Conservation (phyloP, 2,888 invertebrate species). For the Gerosis bhagava region DNA sequence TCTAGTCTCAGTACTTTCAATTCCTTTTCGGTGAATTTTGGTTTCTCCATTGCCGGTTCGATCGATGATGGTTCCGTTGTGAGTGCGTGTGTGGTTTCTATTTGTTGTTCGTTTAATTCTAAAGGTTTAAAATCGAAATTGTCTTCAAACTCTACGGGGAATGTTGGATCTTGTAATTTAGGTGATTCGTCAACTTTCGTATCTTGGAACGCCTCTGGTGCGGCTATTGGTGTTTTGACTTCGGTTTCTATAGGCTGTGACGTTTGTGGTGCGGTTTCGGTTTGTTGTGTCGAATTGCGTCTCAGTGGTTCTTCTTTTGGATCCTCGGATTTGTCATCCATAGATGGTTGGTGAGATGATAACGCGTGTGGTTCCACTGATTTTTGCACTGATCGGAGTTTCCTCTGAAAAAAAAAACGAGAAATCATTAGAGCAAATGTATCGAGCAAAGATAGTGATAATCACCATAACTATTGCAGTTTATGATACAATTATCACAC, state of each 20-base stretch:
- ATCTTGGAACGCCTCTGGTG: conserved; percentile 34
- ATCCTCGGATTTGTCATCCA: conserved; percentile 67
- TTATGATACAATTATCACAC: too few relatives aligned
- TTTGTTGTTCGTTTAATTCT: conserved; percentile 46
- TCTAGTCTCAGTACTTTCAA: conserved; percentile 81
- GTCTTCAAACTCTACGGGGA: conserved; percentile 60
- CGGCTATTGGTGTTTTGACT: conserved; percentile 27
- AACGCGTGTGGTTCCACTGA: conserved; percentile 73
- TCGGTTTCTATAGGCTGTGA: conserved; percentile 25
- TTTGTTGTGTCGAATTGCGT: conserved; percentile 43
- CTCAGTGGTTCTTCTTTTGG: conserved; percentile 36
- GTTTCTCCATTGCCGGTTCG: conserved; percentile 55
- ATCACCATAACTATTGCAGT: too few relatives aligned
- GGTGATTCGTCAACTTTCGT: conserved; percentile 39
- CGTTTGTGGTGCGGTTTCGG: conserved; percentile 8
- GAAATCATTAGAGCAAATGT: too few relatives aligned
- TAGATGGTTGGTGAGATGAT: conserved; percentile 45
- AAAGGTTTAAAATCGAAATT: conserved; percentile 50
- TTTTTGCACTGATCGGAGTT: conserved; percentile 84
- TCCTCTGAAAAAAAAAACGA: conserved; percentile 71
- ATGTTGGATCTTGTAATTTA: conserved; percentile 47
- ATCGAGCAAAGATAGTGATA: too few relatives aligned
- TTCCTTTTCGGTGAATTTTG: conserved; percentile 82
- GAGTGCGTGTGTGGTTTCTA: conserved; percentile 43
- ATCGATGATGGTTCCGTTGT: conserved; percentile 37